Evolutionary conservation across 2,888 invertebrate genomes (phyloP), one percentile per base, ranked within the genome.

Genomic region (Eudemis profundana): DNA sequence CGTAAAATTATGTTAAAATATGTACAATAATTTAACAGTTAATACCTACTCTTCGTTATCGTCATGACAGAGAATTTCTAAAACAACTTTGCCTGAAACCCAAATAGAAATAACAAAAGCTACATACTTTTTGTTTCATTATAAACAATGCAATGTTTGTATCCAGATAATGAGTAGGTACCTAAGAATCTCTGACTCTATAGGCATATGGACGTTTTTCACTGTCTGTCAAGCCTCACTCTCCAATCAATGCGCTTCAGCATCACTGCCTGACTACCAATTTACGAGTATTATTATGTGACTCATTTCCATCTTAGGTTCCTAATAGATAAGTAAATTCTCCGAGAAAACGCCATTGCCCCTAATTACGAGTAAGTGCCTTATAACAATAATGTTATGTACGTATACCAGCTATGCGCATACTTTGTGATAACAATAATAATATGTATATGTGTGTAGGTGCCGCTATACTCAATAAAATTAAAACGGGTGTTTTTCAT

Each of bases 221-320:
- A 71, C 63, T 70, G 70, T 70, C 71, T 51, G 38, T 70, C 68
- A 68, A 23, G n/a, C 29, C 53, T 29, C 57, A 40, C 42, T 51
- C 64, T 61, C 51, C 69, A 66, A 68, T 68, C 70, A 69, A 64
- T 49, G 60, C 38, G n/a, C n/a, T n/a, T n/a, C n/a, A n/a, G n/a
- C n/a, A n/a, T 3, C 42, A n/a, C 47, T 12, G 36, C 17, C 15
- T 47, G 19, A 40, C 53, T 46, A 36, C 33, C 40, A 53, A 61
- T 64, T 63, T 69, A 56, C 56, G 56, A 56, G 42, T 29, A 67
- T 63, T 66, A 60, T 49, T 29, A 40, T 40, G 14, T 36, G 15
- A 21, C 38, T 23, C 38, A 50, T 51, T 60, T 61, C 17, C 38
- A 29, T 21, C 23, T 36, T 5, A 53, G 44, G 21, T 14, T 21